Percentiles rank a stretch among this genome's conserved stretches.
These are phyloP conservation scores for Ophraella communa DNA, from an alignment of 2,888 invertebrate genomes.

Conservation along the genomic window DNA sequence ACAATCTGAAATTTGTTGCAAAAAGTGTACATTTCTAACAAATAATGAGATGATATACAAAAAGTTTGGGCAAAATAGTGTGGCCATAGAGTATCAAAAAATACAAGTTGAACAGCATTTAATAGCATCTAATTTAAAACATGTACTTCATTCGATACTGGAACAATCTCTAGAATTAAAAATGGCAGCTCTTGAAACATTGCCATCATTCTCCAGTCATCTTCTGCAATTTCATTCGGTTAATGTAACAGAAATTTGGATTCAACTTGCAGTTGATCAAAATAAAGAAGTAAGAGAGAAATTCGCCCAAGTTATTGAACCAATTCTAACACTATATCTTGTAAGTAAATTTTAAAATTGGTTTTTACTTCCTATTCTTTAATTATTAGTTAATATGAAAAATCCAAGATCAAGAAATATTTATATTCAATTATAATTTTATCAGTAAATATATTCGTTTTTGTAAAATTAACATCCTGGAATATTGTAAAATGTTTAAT, in stretches of 20 bases:
- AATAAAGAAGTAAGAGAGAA: conserved; percentile 53
- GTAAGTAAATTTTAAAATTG: conserved; percentile 44
- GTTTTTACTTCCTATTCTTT: no score
- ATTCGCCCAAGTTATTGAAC: conserved; percentile 52
- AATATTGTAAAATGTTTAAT: conserved; percentile 2
- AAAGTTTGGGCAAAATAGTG: conserved; percentile 17
- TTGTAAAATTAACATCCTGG: no score
- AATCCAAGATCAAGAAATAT: no score
- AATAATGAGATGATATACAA: background rate
- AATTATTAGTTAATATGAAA: no score
- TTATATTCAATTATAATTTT: no score
- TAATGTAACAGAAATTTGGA: conserved; percentile 56
- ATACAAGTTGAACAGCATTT: conserved; percentile 42
- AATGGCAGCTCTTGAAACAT: conserved; percentile 52
- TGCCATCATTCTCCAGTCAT: conserved; percentile 60
- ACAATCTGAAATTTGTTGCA: conserved; percentile 36
- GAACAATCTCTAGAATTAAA: conserved; percentile 49
- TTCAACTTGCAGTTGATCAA: conserved; percentile 55
- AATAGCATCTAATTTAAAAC: conserved; percentile 47
- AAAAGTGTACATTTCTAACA: conserved; percentile 47
- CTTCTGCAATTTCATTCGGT: conserved; percentile 55
- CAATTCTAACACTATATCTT: conserved; percentile 50
- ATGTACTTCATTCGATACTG: conserved; percentile 43
- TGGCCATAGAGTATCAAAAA: conserved; percentile 38
- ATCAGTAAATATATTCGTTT: no score